Percentiles rank a stretch among this genome's conserved stretches.
Conservation (phyloP, 2,797 vertebrate genomes). For the Falco biarmicus region DNA sequence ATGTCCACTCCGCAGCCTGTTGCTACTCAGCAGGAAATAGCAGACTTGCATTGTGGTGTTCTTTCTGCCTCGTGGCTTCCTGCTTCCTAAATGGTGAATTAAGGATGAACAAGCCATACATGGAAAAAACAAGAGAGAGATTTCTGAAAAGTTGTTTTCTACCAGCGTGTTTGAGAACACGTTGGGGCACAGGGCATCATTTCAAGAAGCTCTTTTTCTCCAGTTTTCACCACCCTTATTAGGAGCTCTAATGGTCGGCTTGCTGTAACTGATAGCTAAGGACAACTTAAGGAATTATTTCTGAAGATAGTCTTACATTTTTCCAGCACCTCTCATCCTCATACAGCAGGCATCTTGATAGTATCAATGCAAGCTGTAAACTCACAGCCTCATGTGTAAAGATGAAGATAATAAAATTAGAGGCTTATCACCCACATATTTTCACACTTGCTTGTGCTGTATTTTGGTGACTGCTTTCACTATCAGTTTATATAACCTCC, state of each 20-base stretch:
- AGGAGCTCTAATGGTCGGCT: background rate
- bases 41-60: background rate
- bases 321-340: background rate
- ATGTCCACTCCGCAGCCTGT: conserved; percentile 9
- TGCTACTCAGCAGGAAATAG: conserved; percentile 16
- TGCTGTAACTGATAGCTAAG: background rate
- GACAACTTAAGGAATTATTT: background rate
- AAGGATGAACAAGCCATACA: background rate
- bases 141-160: background rate
- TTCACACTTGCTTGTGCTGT: conserved; percentile 29
- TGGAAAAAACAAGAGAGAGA: background rate
- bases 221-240: background rate
- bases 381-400: background rate
- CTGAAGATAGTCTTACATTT: background rate
- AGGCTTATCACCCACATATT: conserved; percentile 13
- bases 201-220: background rate
- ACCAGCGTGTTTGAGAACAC: background rate
- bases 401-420: conserved; percentile 45
- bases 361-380: background rate
- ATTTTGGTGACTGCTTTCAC: conserved; percentile 4
- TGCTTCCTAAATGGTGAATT: background rate
- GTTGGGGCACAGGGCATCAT: background rate
- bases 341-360: background rate
- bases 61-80: background rate
- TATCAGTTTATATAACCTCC: background rate